Base-by-base conservation (phyloP, 30 jellyfish, hydroid and myxozoan genomes). In the Aurelia coerulea region DNA sequence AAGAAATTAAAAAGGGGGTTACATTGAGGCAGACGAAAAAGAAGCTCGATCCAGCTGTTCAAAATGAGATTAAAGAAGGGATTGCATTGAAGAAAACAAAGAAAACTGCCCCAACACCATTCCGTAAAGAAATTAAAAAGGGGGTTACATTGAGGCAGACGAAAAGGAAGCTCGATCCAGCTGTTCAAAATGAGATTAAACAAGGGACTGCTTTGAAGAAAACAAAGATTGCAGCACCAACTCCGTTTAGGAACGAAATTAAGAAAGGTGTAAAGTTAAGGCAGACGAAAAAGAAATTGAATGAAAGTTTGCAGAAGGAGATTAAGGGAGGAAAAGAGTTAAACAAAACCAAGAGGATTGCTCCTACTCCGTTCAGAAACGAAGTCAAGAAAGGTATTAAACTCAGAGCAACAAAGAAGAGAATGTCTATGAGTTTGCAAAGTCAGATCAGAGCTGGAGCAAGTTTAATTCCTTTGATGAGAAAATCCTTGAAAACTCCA, bases 191-290 rank as follows among this genome's bases (percentile, higher is more conserved):
- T 3, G 96, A 79, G 79, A 88, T 88, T 0, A 32, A 73, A 49
- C 53, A 56, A 18, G 90, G 90, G 4, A 60, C 5, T 52, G 72
- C 19, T 37, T 18, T 88, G 73, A 69, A 73, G 31, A 58, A 83
- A 52, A 93, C 97, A n/a, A 75, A 68, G 76, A 34, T 16, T 66
- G 46, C 83, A 34, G 84, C 90, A 63, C 95, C 90, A 64, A 92
- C 98, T 37, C 98, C 98, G 39, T 69, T 92, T 60, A 81, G 84
- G 73, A 64, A 88, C 23, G 92, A 87, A 31, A 92, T 92, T 7
- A 72, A 73, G 71, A 76, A 41, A 29, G 96, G 96, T 10, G 74
- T 71, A 4, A 29, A 31, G 58, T 67, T 87, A 74, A 65, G 90
- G 23, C 65, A 7, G 63, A 77, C 96, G 5, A 87, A 77, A 60